These are phyloP conservation scores for Dreissena polymorpha DNA, from an alignment of 1,140 invertebrate species.

Conservation along the genomic window DNA sequence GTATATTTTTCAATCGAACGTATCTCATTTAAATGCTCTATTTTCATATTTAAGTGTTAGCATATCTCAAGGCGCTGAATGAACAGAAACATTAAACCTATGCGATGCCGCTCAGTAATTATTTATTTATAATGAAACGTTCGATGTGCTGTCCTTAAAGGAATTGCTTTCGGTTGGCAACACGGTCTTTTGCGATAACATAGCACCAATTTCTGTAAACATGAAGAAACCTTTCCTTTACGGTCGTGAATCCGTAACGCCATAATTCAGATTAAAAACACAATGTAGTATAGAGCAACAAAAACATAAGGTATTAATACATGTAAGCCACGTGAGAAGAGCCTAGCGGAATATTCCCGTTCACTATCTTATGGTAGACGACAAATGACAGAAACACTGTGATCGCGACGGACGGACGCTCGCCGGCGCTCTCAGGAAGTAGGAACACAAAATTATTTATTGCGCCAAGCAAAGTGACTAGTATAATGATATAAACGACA, in stretches of 20 bases:
- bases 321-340: conserved; percentile 80
- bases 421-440: conserved; percentile 82
- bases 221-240: conserved; percentile 12
- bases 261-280: conserved; percentile 11
- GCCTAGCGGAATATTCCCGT: conserved; percentile 82
- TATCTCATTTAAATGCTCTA: no score
- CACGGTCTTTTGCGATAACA: no score
- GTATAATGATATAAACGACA: conserved; percentile 82
- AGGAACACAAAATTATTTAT: conserved; percentile 82
- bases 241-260: conserved; percentile 28
- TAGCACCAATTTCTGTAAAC: no score
- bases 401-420: conserved; percentile 82
- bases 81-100: no score
- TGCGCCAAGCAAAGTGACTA: conserved; percentile 82
- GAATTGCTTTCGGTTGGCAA: neutral
- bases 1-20: no score
- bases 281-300: conserved; percentile 18
- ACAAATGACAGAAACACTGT: conserved; percentile 82
- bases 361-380: conserved; percentile 82
- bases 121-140: neutral
- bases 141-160: no score
- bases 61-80: no score
- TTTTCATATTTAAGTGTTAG: no score
- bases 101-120: no score
- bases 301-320: conserved; percentile 44